These are phyloP conservation scores for Diadromus collaris DNA, from an alignment of 2,888 invertebrate species.

Conservation along the genomic window DNA sequence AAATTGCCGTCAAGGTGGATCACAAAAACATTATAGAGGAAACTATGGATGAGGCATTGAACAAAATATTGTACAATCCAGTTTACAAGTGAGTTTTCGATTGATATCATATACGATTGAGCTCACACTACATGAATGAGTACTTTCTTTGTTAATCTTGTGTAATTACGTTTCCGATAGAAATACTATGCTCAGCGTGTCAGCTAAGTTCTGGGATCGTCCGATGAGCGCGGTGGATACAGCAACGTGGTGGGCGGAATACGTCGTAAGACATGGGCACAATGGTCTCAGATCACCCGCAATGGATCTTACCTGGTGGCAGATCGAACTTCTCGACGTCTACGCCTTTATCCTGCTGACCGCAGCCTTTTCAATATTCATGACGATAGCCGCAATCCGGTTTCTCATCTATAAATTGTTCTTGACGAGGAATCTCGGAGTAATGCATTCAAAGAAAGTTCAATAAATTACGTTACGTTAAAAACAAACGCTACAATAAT, in stretches of 20 bases:
- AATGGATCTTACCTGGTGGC: conserved; percentile 75
- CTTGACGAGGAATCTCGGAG: neutral
- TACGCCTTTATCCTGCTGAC: conserved; percentile 48
- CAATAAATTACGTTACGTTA: conserved; percentile 1
- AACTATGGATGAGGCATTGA: conserved; percentile 66
- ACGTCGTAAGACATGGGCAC: conserved; percentile 69
- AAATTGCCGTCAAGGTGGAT: conserved; percentile 69
- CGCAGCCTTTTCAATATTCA: neutral
- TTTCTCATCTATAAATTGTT: conserved; percentile 8
- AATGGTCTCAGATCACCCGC: conserved; percentile 71
- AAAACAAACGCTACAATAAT: neutral
- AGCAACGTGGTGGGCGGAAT: conserved; percentile 74
- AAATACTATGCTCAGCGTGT: conserved; percentile 51
- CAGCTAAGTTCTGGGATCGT: conserved; percentile 70
- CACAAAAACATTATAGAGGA: conserved; percentile 62
- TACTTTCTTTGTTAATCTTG: neutral
- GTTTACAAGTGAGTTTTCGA: conserved; percentile 66
- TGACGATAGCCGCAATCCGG: conserved; percentile 9
- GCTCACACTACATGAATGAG: neutral
- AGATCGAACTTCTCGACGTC: conserved; percentile 71
- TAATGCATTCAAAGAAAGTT: conserved; percentile 4
- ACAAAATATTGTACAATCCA: conserved; percentile 68
- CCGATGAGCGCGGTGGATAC: conserved; percentile 70
- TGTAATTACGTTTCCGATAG: conserved; percentile 36
- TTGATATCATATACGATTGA: neutral